Conservation (phyloP, 2,113 vertebrate genomes). For the Eurypyga helias region DNA sequence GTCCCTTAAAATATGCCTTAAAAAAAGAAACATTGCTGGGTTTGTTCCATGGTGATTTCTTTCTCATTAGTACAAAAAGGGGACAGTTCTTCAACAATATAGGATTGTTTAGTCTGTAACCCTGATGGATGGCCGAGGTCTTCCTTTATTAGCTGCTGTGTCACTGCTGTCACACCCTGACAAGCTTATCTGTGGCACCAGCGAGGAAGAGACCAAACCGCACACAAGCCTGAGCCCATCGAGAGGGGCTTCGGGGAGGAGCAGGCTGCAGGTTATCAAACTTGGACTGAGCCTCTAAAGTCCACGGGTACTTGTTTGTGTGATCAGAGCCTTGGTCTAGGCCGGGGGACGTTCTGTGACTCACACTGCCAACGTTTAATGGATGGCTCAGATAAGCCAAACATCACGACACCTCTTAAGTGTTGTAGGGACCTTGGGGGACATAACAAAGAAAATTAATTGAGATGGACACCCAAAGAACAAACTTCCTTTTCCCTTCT, state of each 20-base stretch:
- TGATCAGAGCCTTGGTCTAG: not conserved
- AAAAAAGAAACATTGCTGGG: not conserved
- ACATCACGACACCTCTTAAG: not conserved
- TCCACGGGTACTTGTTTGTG: accelerated
- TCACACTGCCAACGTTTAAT: accelerated
- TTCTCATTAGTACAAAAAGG: not conserved
- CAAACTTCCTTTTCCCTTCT: not conserved
- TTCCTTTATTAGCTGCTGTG: not conserved
- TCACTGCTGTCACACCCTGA: not conserved
- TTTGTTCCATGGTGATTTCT: not conserved
- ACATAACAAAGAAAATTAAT: not conserved
- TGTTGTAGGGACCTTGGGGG: not conserved
- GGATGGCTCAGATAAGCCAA: not conserved
- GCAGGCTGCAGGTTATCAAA: not conserved
- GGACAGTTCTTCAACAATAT: not conserved
- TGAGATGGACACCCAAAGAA: not conserved
- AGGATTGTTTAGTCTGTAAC: not conserved
- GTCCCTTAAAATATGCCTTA: not conserved
- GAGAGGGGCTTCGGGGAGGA: not conserved
- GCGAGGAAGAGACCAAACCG: accelerated
- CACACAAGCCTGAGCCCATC: not conserved
- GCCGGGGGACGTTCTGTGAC: not conserved
- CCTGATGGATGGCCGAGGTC: not conserved
- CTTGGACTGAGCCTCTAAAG: not conserved
- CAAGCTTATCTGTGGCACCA: not conserved